phyloP scores from a whole-genome alignment of 2,797 vertebrate genomes.

The Lacerta bilineata region DNA sequence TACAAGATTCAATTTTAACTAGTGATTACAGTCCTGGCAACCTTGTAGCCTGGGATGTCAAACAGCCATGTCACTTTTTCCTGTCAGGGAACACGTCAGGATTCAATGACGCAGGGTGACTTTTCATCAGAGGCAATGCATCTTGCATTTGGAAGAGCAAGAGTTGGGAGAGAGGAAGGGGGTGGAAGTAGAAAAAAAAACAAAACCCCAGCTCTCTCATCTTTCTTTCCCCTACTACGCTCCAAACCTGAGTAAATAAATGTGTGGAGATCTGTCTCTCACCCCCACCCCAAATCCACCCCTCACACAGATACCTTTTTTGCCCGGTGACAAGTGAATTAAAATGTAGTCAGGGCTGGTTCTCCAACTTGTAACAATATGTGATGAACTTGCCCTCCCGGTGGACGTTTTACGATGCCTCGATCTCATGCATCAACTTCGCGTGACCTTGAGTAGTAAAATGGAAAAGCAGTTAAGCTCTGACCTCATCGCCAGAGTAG shows the following conservation, averaged over 20 bases:
- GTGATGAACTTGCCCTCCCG: slow-evolving; percentile 42
- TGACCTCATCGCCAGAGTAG: slow-evolving; percentile 64
- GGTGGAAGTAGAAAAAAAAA: background rate
- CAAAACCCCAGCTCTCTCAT: background rate
- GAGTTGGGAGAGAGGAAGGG: background rate
- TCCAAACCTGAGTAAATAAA: background rate
- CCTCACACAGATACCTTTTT: background rate
- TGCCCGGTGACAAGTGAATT: slow-evolving; percentile 48
- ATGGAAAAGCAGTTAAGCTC: slow-evolving; percentile 64
- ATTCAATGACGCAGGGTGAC: slow-evolving; percentile 68
- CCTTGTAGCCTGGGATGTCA: slow-evolving; percentile 77
- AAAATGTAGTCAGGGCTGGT: slow-evolving; percentile 45
- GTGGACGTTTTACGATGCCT: slow-evolving; percentile 16
- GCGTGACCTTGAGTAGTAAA: slow-evolving; percentile 66
- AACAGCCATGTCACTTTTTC: slow-evolving; percentile 75
- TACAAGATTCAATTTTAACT: slow-evolving; percentile 80
- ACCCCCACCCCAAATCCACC: background rate
- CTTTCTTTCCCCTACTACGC: fast-evolving
- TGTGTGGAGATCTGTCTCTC: background rate
- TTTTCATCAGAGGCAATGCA: slow-evolving; percentile 67
- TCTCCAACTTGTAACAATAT: slow-evolving; percentile 6
- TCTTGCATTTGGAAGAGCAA: slow-evolving; percentile 62
- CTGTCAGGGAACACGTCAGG: slow-evolving; percentile 68
- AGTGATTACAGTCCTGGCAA: slow-evolving; percentile 75
- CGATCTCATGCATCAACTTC: slow-evolving; percentile 55